phyloP scores from a whole-genome alignment of 2,113 vertebrate genomes.

The Thomomys bottae region DNA sequence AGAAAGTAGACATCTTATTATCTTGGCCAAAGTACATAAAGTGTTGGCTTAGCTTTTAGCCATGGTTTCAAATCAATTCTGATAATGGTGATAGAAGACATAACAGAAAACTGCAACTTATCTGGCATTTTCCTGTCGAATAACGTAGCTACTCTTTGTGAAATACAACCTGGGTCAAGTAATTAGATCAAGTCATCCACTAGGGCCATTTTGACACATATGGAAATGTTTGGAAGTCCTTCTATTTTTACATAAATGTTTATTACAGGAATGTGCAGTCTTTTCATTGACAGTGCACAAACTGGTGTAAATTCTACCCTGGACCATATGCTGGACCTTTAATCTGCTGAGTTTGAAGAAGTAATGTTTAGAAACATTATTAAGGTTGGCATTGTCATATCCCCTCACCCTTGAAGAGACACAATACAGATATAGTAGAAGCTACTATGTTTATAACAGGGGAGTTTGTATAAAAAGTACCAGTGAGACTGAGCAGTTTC shows the following conservation, averaged over 20 bases:
- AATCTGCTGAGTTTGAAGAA: constrained; percentile 47
- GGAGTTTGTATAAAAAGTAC: neutral
- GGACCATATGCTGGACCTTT: neutral
- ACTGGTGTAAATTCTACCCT: neutral
- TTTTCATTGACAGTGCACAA: neutral
- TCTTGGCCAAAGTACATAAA: constrained; percentile 62
- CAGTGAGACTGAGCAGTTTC: neutral
- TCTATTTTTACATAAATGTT: constrained; percentile 42
- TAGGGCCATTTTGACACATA: neutral
- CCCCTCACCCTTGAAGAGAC: neutral
- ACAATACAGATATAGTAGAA: neutral
- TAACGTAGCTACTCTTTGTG: constrained; percentile 16
- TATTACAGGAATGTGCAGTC: neutral
- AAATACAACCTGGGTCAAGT: constrained; percentile 54
- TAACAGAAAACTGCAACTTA: constrained; percentile 45
- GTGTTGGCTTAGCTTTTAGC: constrained; percentile 63
- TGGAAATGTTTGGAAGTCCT: constrained; percentile 7
- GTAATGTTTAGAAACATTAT: constrained; percentile 29
- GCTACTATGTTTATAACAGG: neutral
- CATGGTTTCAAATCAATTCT: constrained; percentile 64
- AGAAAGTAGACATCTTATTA: constrained; percentile 73
- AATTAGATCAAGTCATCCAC: constrained; percentile 46
- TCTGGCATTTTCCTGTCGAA: constrained; percentile 65
- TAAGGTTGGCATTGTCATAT: neutral
- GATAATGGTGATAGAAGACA: constrained; percentile 64